Conservation (phyloP, 2,888 invertebrate species). For the Geophilus truncorum region DNA sequence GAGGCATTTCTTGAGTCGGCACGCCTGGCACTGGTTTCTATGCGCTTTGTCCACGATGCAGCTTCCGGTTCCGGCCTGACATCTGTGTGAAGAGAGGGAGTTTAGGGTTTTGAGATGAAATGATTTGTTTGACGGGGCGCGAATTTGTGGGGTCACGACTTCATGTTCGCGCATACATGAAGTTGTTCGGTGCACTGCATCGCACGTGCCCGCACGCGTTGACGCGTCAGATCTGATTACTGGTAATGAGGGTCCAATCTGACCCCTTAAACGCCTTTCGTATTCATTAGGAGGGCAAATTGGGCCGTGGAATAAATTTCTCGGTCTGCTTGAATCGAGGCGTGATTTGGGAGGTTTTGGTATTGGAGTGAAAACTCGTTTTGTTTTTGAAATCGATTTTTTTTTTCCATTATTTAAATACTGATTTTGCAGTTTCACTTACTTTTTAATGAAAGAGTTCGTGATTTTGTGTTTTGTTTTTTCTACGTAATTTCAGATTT, state of each 20-base stretch:
- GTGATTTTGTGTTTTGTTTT: no score
- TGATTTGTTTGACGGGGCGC: neutral
- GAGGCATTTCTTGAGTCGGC: constrained; percentile 95
- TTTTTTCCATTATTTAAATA: no score
- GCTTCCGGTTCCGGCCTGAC: constrained; percentile 96
- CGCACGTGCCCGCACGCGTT: neutral
- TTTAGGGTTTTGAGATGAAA: no score
- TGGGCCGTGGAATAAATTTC: neutral
- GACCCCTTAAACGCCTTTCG: neutral
- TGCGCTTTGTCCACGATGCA: constrained; percentile 99
- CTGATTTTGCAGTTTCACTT: no score
- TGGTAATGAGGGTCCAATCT: neutral
- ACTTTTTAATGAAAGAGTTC: no score
- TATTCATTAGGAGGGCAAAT: neutral
- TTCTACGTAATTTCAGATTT: no score
- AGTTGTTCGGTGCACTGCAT: no score
- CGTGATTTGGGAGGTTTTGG: no score
- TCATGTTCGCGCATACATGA: neutral
- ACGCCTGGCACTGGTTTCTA: constrained; percentile 98
- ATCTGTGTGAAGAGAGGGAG: no score
- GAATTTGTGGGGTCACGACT: neutral
- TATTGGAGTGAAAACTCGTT: no score
- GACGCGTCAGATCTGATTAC: neutral
- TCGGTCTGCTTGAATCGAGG: neutral
- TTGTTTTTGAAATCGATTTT: no score